Conservation (phyloP, 2,797 vertebrate species). For the Dendrocincla fuliginosa region DNA sequence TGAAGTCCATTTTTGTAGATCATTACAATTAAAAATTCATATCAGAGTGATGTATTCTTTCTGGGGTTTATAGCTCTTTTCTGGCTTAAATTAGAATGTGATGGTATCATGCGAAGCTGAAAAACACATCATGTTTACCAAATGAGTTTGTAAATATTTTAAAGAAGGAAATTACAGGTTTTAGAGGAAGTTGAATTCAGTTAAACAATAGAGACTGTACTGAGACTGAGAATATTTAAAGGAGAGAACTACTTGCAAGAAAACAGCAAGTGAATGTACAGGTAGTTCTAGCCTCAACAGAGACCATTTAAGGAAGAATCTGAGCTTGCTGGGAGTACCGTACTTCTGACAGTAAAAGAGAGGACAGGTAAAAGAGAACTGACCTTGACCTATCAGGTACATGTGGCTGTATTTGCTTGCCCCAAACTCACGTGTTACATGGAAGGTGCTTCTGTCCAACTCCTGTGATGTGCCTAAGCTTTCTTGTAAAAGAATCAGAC, state of each 20-base stretch:
- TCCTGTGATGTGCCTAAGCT: neutral
- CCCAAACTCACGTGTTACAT: neutral
- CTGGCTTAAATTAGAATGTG: neutral
- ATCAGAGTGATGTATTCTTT: neutral
- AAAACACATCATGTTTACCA: neutral
- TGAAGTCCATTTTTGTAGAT: neutral
- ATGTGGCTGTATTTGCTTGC: neutral
- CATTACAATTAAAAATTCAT: constrained; percentile 35
- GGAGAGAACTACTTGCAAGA: neutral
- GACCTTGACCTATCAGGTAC: neutral
- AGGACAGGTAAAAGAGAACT: neutral
- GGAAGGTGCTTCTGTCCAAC: neutral
- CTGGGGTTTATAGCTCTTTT: neutral
- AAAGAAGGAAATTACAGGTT: neutral
- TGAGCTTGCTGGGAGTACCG: neutral
- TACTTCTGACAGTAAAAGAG: neutral
- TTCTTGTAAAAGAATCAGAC: neutral
- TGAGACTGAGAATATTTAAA: neutral
- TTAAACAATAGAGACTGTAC: neutral
- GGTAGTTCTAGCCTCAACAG: neutral
- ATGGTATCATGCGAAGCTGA: neutral
- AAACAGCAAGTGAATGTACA: neutral
- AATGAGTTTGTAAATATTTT: neutral
- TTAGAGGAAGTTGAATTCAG: neutral
- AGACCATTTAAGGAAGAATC: neutral